Evolutionary conservation across 2,113 vertebrate genomes (phyloP), one percentile per base, ranked within the genome.

Genomic region (Motacilla tschutschensis): DNA sequence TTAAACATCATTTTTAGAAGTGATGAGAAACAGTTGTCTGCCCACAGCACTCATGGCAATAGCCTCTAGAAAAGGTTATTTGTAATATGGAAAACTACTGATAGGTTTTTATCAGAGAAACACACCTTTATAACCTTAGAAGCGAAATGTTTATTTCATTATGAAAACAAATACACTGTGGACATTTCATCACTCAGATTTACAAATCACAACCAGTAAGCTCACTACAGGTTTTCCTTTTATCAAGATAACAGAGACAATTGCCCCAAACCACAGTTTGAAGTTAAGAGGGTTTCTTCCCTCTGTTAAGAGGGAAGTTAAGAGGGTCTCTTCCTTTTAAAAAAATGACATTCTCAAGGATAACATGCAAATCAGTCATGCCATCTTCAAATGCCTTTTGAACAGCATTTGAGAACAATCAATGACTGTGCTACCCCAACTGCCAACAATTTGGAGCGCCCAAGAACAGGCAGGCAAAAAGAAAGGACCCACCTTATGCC

Each of bases 11-110:
- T 31, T 90, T 88, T 88, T 59, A 73, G 71, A 79, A 59, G 43
- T 29, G 51, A 84, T 0, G 40, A 85, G 64, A 55, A 89, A 70
- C 31, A 90, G 36, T 25, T 55, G 64, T 87, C 71, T 75, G 55
- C 43, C 26, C 2, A 1, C 1, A 0, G 41, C 41, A 57, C 14
- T 31, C 29, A 28, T 0, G 1, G 36, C 2, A 1, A 51, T 4
- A 63, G 31, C 48, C 36, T 51, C 51, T 82, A 57, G 29, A 76
- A 76, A 82, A 87, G 17, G 16, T 48, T 48, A 55, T 80, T 25
- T 64, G 20, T 29, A 80, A 78, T 28, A 77, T 0, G 6, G 31
- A 72, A 88, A 91, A 76, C 54, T 47, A 38, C 12, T 25, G 43
- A 41, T 38, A 74, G 1, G 10, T 48, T 77, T 87, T 87, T 60